phyloP scores from a whole-genome alignment of 2,113 vertebrate species.

The Leucoraja erinaceus region DNA sequence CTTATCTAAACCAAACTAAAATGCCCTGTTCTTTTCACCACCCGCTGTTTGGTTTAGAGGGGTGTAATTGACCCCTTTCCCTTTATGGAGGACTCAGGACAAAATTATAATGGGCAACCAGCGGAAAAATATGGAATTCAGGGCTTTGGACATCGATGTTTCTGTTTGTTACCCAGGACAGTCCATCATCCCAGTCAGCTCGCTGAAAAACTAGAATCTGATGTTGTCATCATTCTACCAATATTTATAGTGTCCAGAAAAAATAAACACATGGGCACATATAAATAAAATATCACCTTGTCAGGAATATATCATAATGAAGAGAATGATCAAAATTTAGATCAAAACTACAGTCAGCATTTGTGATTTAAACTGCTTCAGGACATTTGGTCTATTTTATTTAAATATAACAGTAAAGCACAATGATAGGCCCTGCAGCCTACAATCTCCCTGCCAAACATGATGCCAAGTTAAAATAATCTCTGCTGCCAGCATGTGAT shows the following conservation, averaged over 20 bases:
- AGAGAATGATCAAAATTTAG: not conserved
- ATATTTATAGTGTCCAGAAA: not conserved
- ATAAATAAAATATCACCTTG: not conserved
- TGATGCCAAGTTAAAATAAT: too few relatives aligned
- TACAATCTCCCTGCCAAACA: too few relatives aligned
- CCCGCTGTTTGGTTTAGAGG: not conserved
- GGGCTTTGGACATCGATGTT: not conserved
- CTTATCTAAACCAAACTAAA: too few relatives aligned
- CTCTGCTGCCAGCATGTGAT: too few relatives aligned
- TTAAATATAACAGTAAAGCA: not conserved
- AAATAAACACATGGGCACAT: not conserved
- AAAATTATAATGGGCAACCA: not conserved
- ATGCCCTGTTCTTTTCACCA: not conserved
- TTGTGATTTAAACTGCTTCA: not conserved
- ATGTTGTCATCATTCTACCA: not conserved
- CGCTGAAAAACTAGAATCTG: not conserved
- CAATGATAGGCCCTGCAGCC: too few relatives aligned
- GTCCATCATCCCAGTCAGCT: not conserved
- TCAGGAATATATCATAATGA: not conserved
- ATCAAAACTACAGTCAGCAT: not conserved
- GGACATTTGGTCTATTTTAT: not conserved
- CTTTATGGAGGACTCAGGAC: not conserved
- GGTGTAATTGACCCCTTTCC: not conserved
- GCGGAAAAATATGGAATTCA: not conserved
- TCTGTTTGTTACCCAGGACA: not conserved